Evolutionary conservation across 2,113 vertebrate genomes (phyloP).

Genomic region (Syngnathus scovelli): DNA sequence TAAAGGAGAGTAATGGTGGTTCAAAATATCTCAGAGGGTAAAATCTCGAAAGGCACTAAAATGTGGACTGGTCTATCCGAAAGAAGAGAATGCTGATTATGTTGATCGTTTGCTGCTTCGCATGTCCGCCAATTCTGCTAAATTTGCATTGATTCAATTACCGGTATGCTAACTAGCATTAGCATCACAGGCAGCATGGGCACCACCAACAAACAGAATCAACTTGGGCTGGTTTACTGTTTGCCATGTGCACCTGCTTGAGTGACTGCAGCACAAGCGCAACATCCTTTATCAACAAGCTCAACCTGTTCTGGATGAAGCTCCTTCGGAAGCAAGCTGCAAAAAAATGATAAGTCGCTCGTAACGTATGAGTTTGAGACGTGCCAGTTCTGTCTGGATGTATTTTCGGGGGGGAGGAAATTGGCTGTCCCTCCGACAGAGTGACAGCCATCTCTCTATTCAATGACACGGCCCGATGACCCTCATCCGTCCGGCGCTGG

Average conservation of each 20-base stretch:
- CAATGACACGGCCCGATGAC: constrained; percentile 1
- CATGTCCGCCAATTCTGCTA: neutral
- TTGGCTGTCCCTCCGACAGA: neutral
- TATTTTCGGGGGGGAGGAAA: neutral
- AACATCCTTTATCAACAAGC: neutral
- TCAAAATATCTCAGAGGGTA: neutral
- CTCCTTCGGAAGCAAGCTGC: neutral
- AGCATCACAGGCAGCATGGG: too few species aligned
- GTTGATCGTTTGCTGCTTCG: neutral
- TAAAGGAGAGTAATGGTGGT: neutral
- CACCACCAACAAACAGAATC: too few species aligned
- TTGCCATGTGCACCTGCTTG: too few species aligned
- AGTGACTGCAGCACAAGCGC: too few species aligned
- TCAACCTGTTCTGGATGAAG: neutral
- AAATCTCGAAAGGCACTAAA: neutral
- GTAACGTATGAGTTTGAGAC: neutral
- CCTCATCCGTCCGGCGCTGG: neutral
- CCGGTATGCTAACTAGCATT: too few species aligned
- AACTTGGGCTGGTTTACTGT: neutral
- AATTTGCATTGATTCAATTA: neutral
- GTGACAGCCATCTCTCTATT: constrained; percentile 3
- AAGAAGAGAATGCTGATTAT: neutral
- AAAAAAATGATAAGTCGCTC: neutral
- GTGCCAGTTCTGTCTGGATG: neutral
- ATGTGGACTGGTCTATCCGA: neutral